phyloP scores from a whole-genome alignment of 2,113 vertebrate species.

The Centropristis striata region DNA sequence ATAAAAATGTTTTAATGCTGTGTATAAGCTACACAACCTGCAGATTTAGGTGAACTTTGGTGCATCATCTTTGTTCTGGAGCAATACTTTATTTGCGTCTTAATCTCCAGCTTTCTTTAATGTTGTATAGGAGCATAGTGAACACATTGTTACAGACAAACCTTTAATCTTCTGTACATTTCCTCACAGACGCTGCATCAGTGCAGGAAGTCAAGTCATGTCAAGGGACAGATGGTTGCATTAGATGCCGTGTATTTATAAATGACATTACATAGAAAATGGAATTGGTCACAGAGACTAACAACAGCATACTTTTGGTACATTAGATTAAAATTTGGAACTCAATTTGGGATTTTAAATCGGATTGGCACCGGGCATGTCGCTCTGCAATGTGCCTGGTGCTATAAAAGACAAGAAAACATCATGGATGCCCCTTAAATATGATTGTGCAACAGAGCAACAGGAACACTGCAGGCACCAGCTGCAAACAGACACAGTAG shows the following conservation, averaged over 20 bases:
- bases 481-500: background rate
- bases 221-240: background rate
- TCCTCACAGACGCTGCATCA: background rate
- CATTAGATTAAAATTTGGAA: constrained; percentile 45
- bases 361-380: constrained; percentile 14
- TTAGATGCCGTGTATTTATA: background rate
- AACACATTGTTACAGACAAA: background rate
- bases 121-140: background rate
- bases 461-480: background rate
- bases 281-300: background rate
- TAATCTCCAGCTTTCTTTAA: background rate
- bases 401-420: background rate
- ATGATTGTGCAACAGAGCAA: background rate
- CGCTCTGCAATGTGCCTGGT: background rate
- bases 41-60: too few relatives aligned
- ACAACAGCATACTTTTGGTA: background rate
- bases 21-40: too few relatives aligned
- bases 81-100: background rate
- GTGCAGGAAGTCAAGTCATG: background rate
- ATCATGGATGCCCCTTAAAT: background rate
- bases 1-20: too few relatives aligned
- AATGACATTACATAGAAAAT: constrained; percentile 8
- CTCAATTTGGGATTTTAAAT: constrained; percentile 40
- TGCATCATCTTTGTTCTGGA: background rate
- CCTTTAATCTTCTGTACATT: background rate